Evolutionary conservation across 2,797 vertebrate species (phyloP).

Genomic region (Eospalax fontanierii): DNA sequence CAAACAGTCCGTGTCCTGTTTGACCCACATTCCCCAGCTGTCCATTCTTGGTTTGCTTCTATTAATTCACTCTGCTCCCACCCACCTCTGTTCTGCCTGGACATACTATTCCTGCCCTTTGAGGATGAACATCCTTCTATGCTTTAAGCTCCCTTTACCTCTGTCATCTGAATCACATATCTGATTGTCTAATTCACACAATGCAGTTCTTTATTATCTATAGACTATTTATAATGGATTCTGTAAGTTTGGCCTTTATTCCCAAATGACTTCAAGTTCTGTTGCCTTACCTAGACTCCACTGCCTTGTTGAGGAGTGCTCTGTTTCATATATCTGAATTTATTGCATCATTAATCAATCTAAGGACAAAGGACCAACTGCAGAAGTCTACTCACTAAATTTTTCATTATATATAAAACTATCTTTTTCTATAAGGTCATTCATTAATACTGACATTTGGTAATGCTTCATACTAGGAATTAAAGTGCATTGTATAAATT

Average conservation of each 20-base stretch:
- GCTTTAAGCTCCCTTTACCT: neutral
- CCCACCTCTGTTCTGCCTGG: neutral
- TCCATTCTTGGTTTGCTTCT: neutral
- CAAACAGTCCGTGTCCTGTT: neutral
- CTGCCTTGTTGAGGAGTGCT: neutral
- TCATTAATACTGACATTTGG: neutral
- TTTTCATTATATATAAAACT: neutral
- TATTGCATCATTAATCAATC: neutral
- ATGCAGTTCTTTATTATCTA: neutral
- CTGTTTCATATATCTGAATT: neutral
- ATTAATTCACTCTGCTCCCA: neutral
- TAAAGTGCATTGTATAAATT: too few species aligned
- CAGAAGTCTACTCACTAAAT: neutral
- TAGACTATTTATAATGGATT: neutral
- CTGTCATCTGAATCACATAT: neutral
- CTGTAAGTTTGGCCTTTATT: neutral
- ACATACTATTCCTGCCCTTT: neutral
- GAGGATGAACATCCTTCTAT: neutral
- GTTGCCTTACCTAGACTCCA: neutral
- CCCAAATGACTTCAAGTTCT: neutral
- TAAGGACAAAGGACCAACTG: neutral
- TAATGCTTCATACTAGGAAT: neutral
- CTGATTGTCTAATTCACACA: neutral
- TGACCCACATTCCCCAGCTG: neutral
- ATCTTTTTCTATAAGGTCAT: neutral